Percentiles rank a stretch among this genome's conserved stretches.
Conservation (phyloP, 2,113 vertebrate genomes). For the Psophia crepitans region DNA sequence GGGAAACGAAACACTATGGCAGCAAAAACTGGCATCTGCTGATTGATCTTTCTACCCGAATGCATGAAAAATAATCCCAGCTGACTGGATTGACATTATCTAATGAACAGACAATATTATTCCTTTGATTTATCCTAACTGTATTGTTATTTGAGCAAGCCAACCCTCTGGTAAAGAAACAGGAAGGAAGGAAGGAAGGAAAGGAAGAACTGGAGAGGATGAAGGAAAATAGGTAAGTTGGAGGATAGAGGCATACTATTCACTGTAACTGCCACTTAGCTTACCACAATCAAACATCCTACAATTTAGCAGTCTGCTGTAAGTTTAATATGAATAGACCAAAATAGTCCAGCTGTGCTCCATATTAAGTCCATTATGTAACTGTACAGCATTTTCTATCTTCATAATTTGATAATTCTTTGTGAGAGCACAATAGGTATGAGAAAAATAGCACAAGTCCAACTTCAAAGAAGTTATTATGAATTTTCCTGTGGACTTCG, state of each 20-base stretch:
- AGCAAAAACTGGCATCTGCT: background rate
- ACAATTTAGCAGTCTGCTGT: background rate
- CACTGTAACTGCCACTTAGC: background rate
- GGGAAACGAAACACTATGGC: background rate
- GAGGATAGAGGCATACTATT: background rate
- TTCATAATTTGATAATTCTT: background rate
- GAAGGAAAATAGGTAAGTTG: background rate
- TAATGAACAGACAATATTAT: background rate
- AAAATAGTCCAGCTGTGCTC: background rate
- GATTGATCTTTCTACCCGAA: slow-evolving; percentile 14
- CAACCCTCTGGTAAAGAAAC: background rate
- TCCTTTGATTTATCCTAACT: slow-evolving; percentile 25
- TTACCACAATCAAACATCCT: background rate
- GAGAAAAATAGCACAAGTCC: background rate
- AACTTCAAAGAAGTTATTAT: background rate
- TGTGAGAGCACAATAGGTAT: background rate
- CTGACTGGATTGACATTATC: slow-evolving; percentile 5
- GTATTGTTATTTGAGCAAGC: background rate
- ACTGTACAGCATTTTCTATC: background rate
- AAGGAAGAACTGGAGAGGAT: background rate
- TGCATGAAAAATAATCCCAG: slow-evolving; percentile 11
- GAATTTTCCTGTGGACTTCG: background rate
- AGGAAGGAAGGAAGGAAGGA: background rate
- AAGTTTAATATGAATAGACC: background rate
- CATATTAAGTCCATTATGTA: background rate